Evolutionary conservation across 2,888 invertebrate genomes (phyloP).

Genomic region (Chloroclystis v-ata): DNA sequence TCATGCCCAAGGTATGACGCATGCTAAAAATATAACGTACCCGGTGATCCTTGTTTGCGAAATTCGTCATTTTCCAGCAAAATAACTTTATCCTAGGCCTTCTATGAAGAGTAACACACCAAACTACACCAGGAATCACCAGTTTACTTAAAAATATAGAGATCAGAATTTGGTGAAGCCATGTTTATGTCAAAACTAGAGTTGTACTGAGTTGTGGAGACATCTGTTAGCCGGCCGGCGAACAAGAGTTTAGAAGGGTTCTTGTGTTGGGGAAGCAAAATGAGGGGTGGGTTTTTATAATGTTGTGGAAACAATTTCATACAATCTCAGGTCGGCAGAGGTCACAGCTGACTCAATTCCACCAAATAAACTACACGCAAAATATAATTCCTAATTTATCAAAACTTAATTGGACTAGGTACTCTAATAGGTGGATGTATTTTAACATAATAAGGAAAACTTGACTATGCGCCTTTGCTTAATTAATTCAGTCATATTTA

Average conservation of each 20-base stretch:
- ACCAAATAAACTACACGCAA: too few relatives aligned
- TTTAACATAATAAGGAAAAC: too few relatives aligned
- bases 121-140: conserved; percentile 5
- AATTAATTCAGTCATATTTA: too few relatives aligned
- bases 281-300: conserved; percentile 12
- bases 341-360: conserved; percentile 16
- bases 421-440: too few relatives aligned
- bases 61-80: conserved; percentile 15
- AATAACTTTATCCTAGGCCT: conserved; percentile 19
- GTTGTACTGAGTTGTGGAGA: conserved; percentile 14
- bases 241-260: conserved; percentile 4
- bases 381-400: too few relatives aligned
- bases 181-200: conserved; percentile 35
- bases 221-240: conserved; percentile 31
- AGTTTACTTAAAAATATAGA: conserved; percentile 12
- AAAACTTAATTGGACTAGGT: too few relatives aligned
- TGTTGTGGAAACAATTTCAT: conserved; percentile 9
- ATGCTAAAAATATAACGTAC: conserved; percentile 24
- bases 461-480: too few relatives aligned
- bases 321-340: conserved; percentile 23
- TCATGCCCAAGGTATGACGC: conserved; percentile 28
- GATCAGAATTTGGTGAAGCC: conserved; percentile 24
- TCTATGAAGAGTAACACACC: conserved; percentile 11
- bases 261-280: conserved; percentile 4
- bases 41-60: conserved; percentile 22